Evolutionary conservation across 2,888 invertebrate genomes (phyloP), one percentile per base, ranked within the genome.

Genomic region (Tetheella fluctuosa): DNA sequence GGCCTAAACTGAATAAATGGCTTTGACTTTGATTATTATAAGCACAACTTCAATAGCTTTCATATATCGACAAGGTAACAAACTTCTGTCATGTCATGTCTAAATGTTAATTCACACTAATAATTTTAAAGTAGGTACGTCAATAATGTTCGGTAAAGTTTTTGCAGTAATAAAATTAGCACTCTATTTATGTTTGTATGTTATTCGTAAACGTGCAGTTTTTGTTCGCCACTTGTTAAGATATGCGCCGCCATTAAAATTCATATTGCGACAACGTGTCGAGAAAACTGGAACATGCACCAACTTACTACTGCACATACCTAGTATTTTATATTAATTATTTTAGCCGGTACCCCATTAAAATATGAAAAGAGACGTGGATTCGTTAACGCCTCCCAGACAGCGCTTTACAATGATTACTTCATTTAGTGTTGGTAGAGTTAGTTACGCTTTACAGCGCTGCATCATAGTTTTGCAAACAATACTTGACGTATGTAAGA

Each of bases 71-170:
- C n/a, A n/a, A n/a, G n/a, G n/a, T n/a, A n/a, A n/a, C n/a, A n/a
- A n/a, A n/a, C n/a, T n/a, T n/a, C n/a, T n/a, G n/a, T n/a, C n/a
- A n/a, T n/a, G n/a, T n/a, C n/a, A n/a, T n/a, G n/a, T n/a, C n/a
- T n/a, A n/a, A n/a, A n/a, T n/a, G n/a, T n/a, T n/a, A n/a, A n/a
- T n/a, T n/a, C n/a, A n/a, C n/a, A n/a, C n/a, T n/a, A n/a, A n/a
- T n/a, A n/a, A n/a, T n/a, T n/a, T n/a, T n/a, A n/a, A n/a, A n/a
- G n/a, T n/a, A n/a, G n/a, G n/a, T n/a, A n/a, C 2, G 25, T 25
- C 30, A 8, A 30, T 6, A 42, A 48, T 17, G 42, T 48, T 17
- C 42, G 42, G 8, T 10, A 17, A 8, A 65, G 61, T 64, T 63
- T 65, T 61, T 54, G 54, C 59, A 17, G 15, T 23, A 58, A 34